Conservation (phyloP, 64 coral and sea anemone species). For the Dendronephthya gigantea region DNA sequence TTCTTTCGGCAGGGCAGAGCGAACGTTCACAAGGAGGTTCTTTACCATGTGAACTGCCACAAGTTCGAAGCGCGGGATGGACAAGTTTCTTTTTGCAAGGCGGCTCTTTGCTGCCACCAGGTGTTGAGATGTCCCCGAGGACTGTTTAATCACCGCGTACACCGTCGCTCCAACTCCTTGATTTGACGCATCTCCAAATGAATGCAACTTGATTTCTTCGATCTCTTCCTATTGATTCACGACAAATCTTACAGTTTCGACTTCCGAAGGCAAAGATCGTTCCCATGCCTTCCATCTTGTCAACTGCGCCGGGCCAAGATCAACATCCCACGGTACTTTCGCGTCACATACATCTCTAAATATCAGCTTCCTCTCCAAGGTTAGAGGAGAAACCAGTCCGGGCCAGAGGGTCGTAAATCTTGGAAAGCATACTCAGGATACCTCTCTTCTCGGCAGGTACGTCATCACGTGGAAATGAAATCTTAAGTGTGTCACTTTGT, state of each 20-base stretch:
- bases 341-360: neutral
- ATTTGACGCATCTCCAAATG: neutral
- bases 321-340: neutral
- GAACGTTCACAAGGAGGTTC: neutral
- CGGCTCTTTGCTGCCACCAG: neutral
- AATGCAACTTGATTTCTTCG: neutral
- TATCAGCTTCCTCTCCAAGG: neutral
- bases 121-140: neutral
- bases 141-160: neutral
- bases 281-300: neutral
- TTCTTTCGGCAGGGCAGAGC: neutral
- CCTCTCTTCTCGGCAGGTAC: neutral
- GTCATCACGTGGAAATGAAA: neutral
- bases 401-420: neutral
- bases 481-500: neutral
- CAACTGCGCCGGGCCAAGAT: neutral
- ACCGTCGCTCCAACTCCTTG: constrained; percentile 1
- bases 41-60: neutral
- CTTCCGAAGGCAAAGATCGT: neutral
- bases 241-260: neutral
- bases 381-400: neutral
- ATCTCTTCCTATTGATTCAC: neutral
- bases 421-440: neutral
- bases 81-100: neutral
- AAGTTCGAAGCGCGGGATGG: neutral